phyloP scores from a whole-genome alignment of 2,888 invertebrate genomes.

The Spatulosminthurus flaviceps region DNA sequence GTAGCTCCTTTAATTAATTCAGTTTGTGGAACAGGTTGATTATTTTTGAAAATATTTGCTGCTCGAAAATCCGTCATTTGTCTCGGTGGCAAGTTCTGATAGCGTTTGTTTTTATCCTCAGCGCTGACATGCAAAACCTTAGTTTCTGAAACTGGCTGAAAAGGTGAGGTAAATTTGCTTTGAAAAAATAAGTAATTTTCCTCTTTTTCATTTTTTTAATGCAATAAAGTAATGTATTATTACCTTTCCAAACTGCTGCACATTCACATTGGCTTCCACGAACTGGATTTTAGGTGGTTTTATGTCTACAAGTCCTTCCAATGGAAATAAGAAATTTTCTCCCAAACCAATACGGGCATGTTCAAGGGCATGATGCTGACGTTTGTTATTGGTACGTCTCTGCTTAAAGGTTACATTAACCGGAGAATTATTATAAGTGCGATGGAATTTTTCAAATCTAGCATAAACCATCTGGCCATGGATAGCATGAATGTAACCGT shows the following conservation, averaged over 20 bases:
- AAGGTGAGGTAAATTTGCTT: too few species aligned
- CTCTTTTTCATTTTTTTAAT: too few species aligned
- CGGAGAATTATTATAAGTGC: conserved; percentile 78
- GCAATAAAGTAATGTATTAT: too few species aligned
- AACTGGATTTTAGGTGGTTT: conserved; percentile 70
- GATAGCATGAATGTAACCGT: conserved; percentile 21
- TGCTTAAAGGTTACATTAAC: conserved; percentile 80
- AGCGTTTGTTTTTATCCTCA: neutral
- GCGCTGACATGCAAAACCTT: neutral
- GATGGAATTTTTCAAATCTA: conserved; percentile 82
- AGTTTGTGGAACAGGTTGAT: neutral
- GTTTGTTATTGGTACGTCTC: conserved; percentile 72
- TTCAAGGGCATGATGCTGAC: conserved; percentile 79
- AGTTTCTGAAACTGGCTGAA: neutral
- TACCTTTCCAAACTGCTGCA: neutral
- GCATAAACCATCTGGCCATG: conserved; percentile 69
- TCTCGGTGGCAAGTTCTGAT: neutral
- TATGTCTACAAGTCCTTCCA: conserved; percentile 65
- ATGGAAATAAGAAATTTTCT: conserved; percentile 77
- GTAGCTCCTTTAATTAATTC: conserved; percentile 7
- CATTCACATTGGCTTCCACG: neutral
- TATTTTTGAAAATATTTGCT: neutral
- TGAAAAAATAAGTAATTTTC: too few species aligned
- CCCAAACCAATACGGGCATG: conserved; percentile 73
- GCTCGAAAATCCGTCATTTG: conserved; percentile 7